Evolutionary conservation across 2,797 vertebrate genomes (phyloP).

Genomic region (Sebastes elongatus): DNA sequence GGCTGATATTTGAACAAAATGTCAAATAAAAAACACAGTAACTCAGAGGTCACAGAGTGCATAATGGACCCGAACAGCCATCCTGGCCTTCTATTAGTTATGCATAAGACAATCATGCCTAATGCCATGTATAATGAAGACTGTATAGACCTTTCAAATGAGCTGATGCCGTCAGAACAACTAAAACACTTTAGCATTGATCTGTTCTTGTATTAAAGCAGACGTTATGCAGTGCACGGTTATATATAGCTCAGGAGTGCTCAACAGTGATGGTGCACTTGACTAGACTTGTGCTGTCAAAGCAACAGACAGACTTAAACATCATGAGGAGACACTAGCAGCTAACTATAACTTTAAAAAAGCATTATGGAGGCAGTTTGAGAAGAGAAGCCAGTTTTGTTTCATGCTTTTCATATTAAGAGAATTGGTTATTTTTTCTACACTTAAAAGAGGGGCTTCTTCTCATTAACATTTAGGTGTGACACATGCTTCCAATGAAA

Average conservation of each 20-base stretch:
- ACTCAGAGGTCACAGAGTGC: conserved; percentile 6
- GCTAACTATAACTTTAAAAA: background rate
- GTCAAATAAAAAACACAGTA: conserved; percentile 3
- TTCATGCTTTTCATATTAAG: background rate
- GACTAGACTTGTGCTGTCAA: conserved; percentile 20
- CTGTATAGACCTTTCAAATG: conserved; percentile 20
- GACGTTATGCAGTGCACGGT: conserved; percentile 7
- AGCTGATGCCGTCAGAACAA: conserved; percentile 31
- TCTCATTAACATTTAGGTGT: background rate
- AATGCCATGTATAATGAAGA: conserved; percentile 36
- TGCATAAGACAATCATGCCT: conserved; percentile 15
- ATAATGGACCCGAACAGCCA: conserved; percentile 3
- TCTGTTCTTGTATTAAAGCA: conserved; percentile 40
- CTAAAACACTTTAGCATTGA: conserved; percentile 54
- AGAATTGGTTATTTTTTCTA: background rate
- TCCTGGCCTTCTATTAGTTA: conserved; percentile 16
- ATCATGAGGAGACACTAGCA: background rate
- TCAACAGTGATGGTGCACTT: conserved; percentile 6
- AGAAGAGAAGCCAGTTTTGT: background rate
- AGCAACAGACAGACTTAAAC: conserved; percentile 23
- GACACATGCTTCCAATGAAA: background rate
- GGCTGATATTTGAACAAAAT: conserved; percentile 23
- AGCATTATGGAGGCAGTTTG: background rate
- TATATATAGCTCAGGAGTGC: conserved; percentile 41
- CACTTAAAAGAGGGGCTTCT: background rate